Evolutionary conservation across 2,113 vertebrate species (phyloP).

Genomic region (Paralichthys olivaceus): DNA sequence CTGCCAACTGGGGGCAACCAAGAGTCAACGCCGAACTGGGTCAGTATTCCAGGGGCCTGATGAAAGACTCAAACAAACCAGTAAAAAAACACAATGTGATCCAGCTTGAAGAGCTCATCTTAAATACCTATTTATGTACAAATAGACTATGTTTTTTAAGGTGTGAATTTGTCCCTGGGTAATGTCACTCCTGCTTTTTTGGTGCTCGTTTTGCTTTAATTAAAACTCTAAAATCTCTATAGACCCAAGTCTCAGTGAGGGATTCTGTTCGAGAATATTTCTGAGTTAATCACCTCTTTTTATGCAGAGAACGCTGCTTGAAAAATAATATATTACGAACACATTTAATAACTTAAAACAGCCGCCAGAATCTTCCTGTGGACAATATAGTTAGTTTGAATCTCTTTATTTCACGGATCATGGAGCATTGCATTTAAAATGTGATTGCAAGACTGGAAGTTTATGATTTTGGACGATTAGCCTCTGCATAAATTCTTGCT

Average conservation of each 20-base stretch:
- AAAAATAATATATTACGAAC: constrained; percentile 4
- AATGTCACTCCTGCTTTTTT: background rate
- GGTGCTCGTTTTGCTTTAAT: constrained; percentile 45
- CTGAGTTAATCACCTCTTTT: constrained; percentile 36
- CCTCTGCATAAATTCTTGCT: constrained; percentile 46
- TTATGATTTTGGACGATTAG: constrained; percentile 53
- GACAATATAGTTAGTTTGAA: constrained; percentile 19
- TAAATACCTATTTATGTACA: background rate
- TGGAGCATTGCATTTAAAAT: constrained; percentile 12
- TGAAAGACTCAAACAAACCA: constrained; percentile 12
- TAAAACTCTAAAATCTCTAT: constrained; percentile 36
- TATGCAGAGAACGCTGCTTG: background rate
- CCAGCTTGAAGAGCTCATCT: background rate
- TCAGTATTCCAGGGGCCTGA: constrained; percentile 43
- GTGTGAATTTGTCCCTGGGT: constrained; percentile 11
- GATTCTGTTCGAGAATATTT: constrained; percentile 21
- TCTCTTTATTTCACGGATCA: constrained; percentile 30
- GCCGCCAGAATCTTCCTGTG: constrained; percentile 1
- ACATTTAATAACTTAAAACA: constrained; percentile 34
- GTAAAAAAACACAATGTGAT: background rate
- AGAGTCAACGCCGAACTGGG: constrained; percentile 46
- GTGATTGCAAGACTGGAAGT: constrained; percentile 25
- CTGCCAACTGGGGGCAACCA: constrained; percentile 20
- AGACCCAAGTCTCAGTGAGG: background rate
- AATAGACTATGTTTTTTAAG: constrained; percentile 15